These are phyloP conservation scores for Shargacucullia verbasci DNA, from an alignment of 2,888 invertebrate species.

Conservation along the genomic window DNA sequence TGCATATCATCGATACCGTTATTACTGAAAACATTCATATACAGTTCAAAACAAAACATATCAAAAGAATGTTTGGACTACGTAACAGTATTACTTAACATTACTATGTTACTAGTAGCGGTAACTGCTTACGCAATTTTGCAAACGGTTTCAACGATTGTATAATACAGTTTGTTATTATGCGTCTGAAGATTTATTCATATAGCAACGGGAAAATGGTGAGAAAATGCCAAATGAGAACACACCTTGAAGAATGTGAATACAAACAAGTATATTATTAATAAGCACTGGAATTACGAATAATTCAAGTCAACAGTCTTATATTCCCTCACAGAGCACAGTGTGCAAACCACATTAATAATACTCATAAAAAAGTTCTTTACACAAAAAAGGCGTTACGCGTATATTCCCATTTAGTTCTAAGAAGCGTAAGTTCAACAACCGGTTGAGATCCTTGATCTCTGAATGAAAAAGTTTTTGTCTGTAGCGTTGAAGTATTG, in stretches of 20 bases:
- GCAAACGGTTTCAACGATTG: slow-evolving; percentile 8
- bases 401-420: slow-evolving; percentile 44
- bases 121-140: slow-evolving; percentile 22
- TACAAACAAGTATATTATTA: not conserved
- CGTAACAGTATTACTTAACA: not conserved
- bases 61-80: not conserved
- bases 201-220: not conserved
- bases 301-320: not conserved
- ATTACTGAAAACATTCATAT: not conserved
- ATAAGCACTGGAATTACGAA: not conserved
- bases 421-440: slow-evolving; percentile 49
- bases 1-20: too few relatives aligned
- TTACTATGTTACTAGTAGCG: not conserved
- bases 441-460: slow-evolving; percentile 53
- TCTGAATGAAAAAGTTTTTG: slow-evolving; percentile 40
- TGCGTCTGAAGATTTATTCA: not conserved
- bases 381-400: slow-evolving; percentile 39
- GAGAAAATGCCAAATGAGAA: not conserved
- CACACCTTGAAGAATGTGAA: not conserved
- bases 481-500: slow-evolving; percentile 14
- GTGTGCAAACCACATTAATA: too few relatives aligned
- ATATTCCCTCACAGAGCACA: too few relatives aligned
- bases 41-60: not conserved
- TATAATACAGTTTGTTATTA: not conserved
- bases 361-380: slow-evolving; percentile 10